Percentiles rank a stretch among this genome's conserved stretches.
phyloP scores from a whole-genome alignment of 2,888 invertebrate genomes.

The Gandaritis pyraliata region DNA sequence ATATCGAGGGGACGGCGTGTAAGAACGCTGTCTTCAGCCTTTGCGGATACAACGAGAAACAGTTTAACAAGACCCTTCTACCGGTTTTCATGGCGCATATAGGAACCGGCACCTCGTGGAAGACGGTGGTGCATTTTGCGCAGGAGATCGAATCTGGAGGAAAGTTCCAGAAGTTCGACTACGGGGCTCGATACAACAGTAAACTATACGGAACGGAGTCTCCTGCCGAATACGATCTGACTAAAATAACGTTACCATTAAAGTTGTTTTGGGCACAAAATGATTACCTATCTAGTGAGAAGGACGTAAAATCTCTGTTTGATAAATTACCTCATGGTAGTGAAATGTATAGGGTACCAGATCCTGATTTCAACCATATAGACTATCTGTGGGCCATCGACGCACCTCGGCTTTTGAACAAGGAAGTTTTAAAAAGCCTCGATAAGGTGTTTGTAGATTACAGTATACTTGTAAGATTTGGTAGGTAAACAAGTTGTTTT shows the following conservation, averaged over 20 bases:
- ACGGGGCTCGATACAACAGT: constrained; percentile 84
- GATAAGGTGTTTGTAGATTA: constrained; percentile 29
- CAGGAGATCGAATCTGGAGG: constrained; percentile 83
- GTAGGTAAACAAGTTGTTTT: constrained; percentile 23
- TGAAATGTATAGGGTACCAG: constrained; percentile 83
- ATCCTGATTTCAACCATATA: constrained; percentile 87
- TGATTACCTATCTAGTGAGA: constrained; percentile 88
- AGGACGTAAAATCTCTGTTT: constrained; percentile 83
- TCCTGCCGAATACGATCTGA: constrained; percentile 87
- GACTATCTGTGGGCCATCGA: constrained; percentile 89
- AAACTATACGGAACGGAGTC: constrained; percentile 79
- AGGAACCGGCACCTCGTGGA: constrained; percentile 91
- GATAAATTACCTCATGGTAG: constrained; percentile 73
- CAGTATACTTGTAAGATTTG: constrained; percentile 21
- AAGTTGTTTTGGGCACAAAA: constrained; percentile 87
- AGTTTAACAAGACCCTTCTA: constrained; percentile 88
- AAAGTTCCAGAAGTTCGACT: constrained; percentile 88
- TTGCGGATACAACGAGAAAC: constrained; percentile 87
- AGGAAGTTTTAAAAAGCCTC: constrained; percentile 70
- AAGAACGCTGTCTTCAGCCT: constrained; percentile 88
- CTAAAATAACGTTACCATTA: constrained; percentile 84
- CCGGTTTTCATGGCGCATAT: constrained; percentile 87
- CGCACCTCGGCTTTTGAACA: constrained; percentile 84
- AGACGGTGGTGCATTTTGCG: constrained; percentile 88
- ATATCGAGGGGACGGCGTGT: constrained; percentile 85